These are phyloP conservation scores for Tapera naevia DNA, from an alignment of 2,797 vertebrate genomes.

Conservation along the genomic window DNA sequence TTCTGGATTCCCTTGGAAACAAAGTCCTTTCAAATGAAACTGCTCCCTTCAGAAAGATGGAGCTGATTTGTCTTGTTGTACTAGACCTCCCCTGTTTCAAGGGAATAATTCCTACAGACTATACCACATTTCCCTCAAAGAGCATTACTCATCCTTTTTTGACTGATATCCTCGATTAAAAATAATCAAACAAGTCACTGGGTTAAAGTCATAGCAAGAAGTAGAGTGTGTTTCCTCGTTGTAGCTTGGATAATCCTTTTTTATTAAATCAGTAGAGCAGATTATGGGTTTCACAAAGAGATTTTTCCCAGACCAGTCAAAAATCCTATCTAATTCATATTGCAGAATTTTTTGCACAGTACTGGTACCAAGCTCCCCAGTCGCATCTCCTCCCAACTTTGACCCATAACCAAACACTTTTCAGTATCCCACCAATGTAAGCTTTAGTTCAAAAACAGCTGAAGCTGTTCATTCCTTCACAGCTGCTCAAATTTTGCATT, in stretches of 20 bases:
- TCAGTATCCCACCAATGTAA: neutral
- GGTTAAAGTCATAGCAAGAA: neutral
- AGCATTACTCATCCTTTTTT: neutral
- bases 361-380: neutral
- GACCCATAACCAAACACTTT: neutral
- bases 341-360: neutral
- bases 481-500: neutral
- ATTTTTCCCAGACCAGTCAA: neutral
- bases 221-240: neutral
- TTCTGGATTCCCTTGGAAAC: slow-evolving; percentile 29
- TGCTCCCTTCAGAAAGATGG: neutral
- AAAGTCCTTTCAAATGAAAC: neutral
- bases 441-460: neutral
- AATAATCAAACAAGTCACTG: neutral
- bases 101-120: neutral
- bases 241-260: neutral
- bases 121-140: neutral
- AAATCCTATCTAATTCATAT: neutral
- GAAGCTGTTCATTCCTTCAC: neutral
- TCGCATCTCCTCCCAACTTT: neutral
- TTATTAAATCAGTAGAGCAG: neutral
- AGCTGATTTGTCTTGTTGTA: neutral
- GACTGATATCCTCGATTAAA: neutral
- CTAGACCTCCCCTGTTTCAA: neutral
- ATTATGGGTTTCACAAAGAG: neutral